Conservation (phyloP, 2,113 vertebrate genomes). For the Leucoraja erinaceus region DNA sequence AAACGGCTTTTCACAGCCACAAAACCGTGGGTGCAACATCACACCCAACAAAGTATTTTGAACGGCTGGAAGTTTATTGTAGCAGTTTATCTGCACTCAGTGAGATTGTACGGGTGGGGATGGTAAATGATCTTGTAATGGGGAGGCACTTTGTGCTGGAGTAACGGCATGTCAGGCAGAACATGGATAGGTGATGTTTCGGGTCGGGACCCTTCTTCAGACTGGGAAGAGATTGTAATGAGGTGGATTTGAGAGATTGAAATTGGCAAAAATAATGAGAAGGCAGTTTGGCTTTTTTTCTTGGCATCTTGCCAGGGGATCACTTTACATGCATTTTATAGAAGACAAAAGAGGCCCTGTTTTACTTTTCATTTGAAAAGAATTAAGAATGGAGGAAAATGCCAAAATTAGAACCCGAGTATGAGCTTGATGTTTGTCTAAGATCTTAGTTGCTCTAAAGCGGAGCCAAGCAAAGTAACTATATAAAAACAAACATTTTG, state of each 20-base stretch:
- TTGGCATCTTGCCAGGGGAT: background rate
- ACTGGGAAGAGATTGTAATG: no score
- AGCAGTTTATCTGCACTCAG: no score
- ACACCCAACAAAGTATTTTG: no score
- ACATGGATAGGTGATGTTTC: no score
- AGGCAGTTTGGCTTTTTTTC: background rate
- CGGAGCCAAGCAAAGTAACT: background rate
- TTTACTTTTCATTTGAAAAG: background rate
- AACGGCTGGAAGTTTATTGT: no score
- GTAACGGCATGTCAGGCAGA: no score
- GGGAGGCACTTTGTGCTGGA: background rate
- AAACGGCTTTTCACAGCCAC: no score
- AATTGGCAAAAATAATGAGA: background rate
- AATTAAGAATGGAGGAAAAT: background rate
- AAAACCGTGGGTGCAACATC: no score
- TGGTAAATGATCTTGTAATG: no score
- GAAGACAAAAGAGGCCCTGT: background rate
- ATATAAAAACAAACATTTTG: background rate
- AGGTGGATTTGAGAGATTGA: background rate
- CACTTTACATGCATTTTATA: background rate
- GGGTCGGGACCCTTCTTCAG: no score
- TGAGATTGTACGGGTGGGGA: no score
- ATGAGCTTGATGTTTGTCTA: background rate
- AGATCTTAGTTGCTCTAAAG: background rate
- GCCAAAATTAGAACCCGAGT: background rate